Base-by-base conservation (phyloP, 2,797 vertebrate genomes). In the Trichosurus vulpecula region DNA sequence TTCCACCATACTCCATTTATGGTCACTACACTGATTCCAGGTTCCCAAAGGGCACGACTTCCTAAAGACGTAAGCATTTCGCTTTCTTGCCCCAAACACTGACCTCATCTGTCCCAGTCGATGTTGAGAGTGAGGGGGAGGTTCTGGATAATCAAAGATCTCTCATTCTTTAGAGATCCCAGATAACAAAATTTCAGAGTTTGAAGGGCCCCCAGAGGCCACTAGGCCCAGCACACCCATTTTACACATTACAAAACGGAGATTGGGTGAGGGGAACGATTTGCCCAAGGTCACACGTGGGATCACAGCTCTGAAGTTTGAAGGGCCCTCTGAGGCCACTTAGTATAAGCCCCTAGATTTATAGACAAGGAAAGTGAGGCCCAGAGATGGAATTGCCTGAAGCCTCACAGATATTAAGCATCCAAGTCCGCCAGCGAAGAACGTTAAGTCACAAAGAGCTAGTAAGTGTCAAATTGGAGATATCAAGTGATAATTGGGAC, bases 251-350 rank as follows among this genome's bases (percentile, higher is more conserved):
- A 0, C 31, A 1, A 55, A 96, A 52, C 58, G 87, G 92, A 97
- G 51, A 58, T 93, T 54, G 0, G 51, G 53, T 74, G 30, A 95
- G 58, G 93, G 94, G 95, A 47, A 92, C 91, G 93, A 95, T 91
- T n/a, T 96, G 66, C n/a, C 58, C 90, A 92, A 97, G 2, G 52
- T 91, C 51, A 95, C 92, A 97, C 14, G 47, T 94, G 96, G 97
- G 0, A 6, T 90, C 61, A 97, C 91, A 3, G 91, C 22, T 87
- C 22, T 51, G 87, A 87, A 51, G 41, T 87, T 87, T 27, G 13
- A 47, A 11, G 74, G 31, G n/a, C 27, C 74, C 25, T 87, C 41
- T 47, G 41, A 87, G 74, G 22, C 41, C 41, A 87, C 74, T 81
- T 51, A 51, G 9, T 27, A 2, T 87, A 51, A 87, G 41, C 9